Percentiles rank a stretch among this genome's conserved stretches.
These are phyloP conservation scores for Amblyraja radiata DNA, from an alignment of 2,797 vertebrate species.

Conservation along the genomic window DNA sequence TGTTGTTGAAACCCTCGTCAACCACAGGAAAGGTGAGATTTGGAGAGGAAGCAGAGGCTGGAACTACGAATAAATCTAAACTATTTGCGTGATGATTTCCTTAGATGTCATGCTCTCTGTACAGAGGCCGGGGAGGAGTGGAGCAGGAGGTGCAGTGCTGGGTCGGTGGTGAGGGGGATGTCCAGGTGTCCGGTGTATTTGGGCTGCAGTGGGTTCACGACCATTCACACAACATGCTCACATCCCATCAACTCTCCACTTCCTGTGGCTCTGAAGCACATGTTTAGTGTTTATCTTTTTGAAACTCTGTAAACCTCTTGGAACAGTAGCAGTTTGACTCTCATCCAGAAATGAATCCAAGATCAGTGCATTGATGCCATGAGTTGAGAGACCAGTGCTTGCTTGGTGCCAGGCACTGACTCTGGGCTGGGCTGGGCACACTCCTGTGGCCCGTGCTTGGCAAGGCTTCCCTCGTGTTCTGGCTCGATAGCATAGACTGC, in stretches of 20 bases:
- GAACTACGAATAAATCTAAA: too few relatives aligned
- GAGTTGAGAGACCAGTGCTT: neutral
- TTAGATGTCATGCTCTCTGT: too few relatives aligned
- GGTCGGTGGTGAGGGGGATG: too few relatives aligned
- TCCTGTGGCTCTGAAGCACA: too few relatives aligned
- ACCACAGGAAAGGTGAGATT: constrained; percentile 82
- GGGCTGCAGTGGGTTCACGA: too few relatives aligned
- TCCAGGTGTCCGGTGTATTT: too few relatives aligned
- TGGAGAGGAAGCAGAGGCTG: neutral
- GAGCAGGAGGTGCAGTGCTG: too few relatives aligned
- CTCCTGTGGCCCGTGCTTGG: neutral
- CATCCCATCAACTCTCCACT: neutral
- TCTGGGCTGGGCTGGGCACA: neutral
- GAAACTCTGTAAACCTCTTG: neutral
- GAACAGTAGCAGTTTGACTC: too few relatives aligned
- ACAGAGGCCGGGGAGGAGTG: too few relatives aligned
- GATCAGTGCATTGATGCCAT: neutral
- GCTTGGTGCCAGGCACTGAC: neutral
- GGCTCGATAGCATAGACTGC: neutral
- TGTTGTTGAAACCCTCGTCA: constrained; percentile 79
- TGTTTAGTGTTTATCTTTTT: neutral
- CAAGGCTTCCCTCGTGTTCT: neutral
- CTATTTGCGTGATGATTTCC: too few relatives aligned
- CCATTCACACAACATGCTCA: too few relatives aligned
- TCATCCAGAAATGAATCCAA: neutral